Percentiles rank a stretch among this genome's conserved stretches.
Evolutionary conservation across 2,113 vertebrate species (phyloP).

Genomic region (Diphyllodes magnificus): DNA sequence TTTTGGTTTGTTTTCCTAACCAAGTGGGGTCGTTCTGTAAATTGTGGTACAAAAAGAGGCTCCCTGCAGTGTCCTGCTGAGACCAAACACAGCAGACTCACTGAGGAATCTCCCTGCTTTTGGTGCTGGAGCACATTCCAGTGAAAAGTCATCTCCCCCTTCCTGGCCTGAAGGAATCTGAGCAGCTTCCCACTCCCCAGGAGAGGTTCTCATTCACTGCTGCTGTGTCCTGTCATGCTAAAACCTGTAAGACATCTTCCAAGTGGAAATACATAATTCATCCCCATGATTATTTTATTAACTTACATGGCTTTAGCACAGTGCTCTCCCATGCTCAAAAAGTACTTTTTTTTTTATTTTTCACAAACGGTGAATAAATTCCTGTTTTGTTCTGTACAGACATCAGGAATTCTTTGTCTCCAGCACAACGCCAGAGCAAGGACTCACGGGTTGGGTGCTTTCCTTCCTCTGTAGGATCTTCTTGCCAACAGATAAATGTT

Average conservation of each 20-base stretch:
- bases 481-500: neutral
- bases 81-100: neutral
- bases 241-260: neutral
- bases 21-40: neutral
- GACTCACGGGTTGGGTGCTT: accelerated
- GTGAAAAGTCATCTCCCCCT: neutral
- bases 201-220: neutral
- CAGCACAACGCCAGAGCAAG: neutral
- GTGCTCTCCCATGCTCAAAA: neutral
- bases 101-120: neutral
- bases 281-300: slow-evolving; percentile 33
- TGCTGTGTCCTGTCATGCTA: neutral
- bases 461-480: neutral
- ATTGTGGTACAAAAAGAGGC: neutral
- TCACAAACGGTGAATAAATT: neutral
- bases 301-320: neutral
- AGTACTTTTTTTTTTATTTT: neutral
- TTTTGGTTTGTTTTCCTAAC: neutral
- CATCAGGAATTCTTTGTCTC: neutral
- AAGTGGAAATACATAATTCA: neutral
- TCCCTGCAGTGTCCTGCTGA: neutral
- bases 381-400: neutral
- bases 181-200: neutral
- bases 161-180: neutral
- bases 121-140: neutral